Evolutionary conservation across 2,888 invertebrate species (phyloP), one percentile per base, ranked within the genome.

Genomic region (Nomada ruficornis): DNA sequence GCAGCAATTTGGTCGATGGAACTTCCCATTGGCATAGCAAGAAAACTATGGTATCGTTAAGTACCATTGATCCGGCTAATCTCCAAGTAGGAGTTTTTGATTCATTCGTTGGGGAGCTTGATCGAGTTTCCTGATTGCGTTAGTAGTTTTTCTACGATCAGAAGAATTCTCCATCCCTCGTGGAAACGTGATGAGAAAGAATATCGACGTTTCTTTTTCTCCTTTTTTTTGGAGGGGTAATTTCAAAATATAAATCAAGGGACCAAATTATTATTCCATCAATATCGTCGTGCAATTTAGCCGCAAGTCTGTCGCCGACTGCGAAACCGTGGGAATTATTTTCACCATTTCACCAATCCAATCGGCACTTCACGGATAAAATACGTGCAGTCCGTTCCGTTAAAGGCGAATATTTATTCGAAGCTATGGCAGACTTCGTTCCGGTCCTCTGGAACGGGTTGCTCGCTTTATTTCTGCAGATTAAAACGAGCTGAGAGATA

Each of bases 391-490:
- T 15, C 72, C 60, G 18, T 44, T 72, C 23, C n/a, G 20, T 44
- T 54, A 26, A 64, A 63, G 47, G 42, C n/a, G 44, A 44, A 47
- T 62, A 62, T 44, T 69, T 42, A 36, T n/a, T 42, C 26, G 64
- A 11, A 55, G 23, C 2, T 9, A 52, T 64, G 65, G 29, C 50
- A 52, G 36, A 23, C 47, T 23, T 55, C 71, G 55, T 64, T 77
- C 47, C 36, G 54, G 7, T 18, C 9, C 50, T 15, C n/a, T 3
- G 59, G 29, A 20, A 20, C 26, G 54, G 60, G n/a, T 57, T 57
- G 70, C 29, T 67, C 74, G 64, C 62, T 76, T 75, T 77, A 72
- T 73, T 72, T 72, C 60, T 52, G 20, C 47, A 23, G 69, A 81
- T 72, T 83, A 63, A 69, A 74, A 67, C 54, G 47, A 47, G 36